Percentiles rank a stretch among this genome's conserved stretches.
Conservation (phyloP, 2,797 vertebrate species). For the Falco berigora region DNA sequence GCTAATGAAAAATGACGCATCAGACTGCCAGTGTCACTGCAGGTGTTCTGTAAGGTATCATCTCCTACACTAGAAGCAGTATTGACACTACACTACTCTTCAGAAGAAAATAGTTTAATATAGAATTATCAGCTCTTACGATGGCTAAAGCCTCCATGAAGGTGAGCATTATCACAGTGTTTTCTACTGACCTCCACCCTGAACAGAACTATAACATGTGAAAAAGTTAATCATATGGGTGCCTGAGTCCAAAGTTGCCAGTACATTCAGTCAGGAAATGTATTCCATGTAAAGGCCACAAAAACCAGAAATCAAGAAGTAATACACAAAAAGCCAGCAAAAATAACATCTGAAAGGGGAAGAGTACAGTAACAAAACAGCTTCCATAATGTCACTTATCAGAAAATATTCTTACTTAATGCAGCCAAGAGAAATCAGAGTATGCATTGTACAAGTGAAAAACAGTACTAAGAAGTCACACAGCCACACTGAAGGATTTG, state of each 20-base stretch:
- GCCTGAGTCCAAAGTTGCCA: background rate
- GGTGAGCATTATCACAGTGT: background rate
- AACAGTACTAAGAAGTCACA: background rate
- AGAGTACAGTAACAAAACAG: background rate
- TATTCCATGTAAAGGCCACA: background rate
- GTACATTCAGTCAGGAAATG: background rate
- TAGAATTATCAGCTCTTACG: background rate
- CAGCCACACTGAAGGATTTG: background rate
- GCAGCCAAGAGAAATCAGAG: background rate
- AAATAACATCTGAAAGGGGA: background rate
- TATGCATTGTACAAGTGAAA: background rate
- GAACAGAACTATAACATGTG: background rate
- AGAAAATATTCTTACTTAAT: background rate
- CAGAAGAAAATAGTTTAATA: background rate
- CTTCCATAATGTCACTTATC: background rate
- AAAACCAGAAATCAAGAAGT: background rate
- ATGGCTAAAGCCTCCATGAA: background rate
- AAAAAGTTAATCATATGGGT: background rate
- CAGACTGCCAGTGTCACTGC: background rate
- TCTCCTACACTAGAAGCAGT: background rate
- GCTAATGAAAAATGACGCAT: background rate
- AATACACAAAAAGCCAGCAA: background rate
- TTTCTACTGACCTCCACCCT: background rate
- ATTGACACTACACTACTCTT: background rate
- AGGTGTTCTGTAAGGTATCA: background rate